Base-by-base conservation (phyloP, 2,888 invertebrate species). In the Polietes domitor region DNA sequence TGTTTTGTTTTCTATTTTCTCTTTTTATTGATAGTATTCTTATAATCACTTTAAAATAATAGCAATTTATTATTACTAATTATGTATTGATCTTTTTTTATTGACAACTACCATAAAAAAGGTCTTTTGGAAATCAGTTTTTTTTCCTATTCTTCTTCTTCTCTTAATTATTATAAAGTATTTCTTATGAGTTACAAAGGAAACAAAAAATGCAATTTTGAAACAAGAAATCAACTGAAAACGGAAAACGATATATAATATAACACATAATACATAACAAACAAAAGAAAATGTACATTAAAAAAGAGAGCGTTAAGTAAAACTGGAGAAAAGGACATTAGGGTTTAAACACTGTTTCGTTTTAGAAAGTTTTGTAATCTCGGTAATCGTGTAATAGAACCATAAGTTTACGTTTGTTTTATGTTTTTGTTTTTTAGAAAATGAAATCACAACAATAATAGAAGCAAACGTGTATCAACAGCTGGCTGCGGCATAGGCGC, bases 391-490 rank as follows among this genome's bases (percentile, higher is more conserved):
- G 12, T 75, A 61, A 77, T 84, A 84, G 81, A 84, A 84, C 84
- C 84, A 81, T 76, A 73, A 63, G 76, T 79, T 80, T 74, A 73
- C 24, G n/a, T 73, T 76, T 68, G 21, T 43, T 68, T 55, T 84
- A n/a, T n/a, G n/a, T n/a, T n/a, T n/a, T n/a, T 72, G 21, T 41
- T 68, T 61, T 84, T 84, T 84, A 76, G 81, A 81, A 84, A 68
- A 81, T 76, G 55, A 79, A 81, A 84, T 84, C 84, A 84, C 84
- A 84, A 84, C 81, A 81, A 70, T 79, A 84, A 61, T 81, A 84
- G 79, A 53, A 84, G 84, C 84, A 81, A 84, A 81, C 84, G 84
- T 81, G 84, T 61, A 68, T 78, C 81, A 43, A 76, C 61, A 37
- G 73, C 58, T 43, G 74, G 61, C 53, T 53, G 61, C 58, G 47